Evolutionary conservation across 1,140 invertebrate species (phyloP), one percentile per base, ranked within the genome.

Genomic region (Zaprionus taronus): DNA sequence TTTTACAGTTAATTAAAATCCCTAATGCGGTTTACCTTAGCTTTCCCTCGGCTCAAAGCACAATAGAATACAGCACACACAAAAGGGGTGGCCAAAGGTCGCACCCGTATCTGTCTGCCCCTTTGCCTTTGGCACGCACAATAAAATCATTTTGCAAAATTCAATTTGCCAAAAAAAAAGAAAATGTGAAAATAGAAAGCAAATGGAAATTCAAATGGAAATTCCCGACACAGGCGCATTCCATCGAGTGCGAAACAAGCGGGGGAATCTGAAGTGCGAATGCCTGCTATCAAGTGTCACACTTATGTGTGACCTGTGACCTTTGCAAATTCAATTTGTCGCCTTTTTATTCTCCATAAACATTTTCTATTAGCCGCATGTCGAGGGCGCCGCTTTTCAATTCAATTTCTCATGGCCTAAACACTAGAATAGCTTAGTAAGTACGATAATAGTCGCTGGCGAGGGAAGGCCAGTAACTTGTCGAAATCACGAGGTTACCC

Each of bases 251-350:
- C n/a, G 6, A 41, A 41, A 41, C 38, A 11, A 17, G 47, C 22
- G 9, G 11, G 20, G 36, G 34, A 28, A 20, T 63, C 58, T 77
- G 75, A 85, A 89, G 84, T 90, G 84, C 62, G 62, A 85, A 79
- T 90, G 85, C 85, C 86, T 91, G 82, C 53, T 63, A 71, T 83
- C 84, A 73, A 89, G 84, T 89, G 86, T 83, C 77, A 69, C 82
- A 86, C 86, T 90, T 83, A 81, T 81, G 82, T 91, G 77, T 91
- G 86, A 91, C 86, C 86, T 91, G 77, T 91, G 86, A 91, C 86
- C 86, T 91, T 91, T 91, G 78, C 80, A 91, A 91, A 91, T 91
- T 91, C 69, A 91, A 91, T 91, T 91, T 91, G 75, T 87, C 87
- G 74, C 83, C 86, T 91, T 91, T 91, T 87, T 91, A 91, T 91